Conservation (phyloP, 2,113 vertebrate species). For the Cyphomyrus discorhynchus region DNA sequence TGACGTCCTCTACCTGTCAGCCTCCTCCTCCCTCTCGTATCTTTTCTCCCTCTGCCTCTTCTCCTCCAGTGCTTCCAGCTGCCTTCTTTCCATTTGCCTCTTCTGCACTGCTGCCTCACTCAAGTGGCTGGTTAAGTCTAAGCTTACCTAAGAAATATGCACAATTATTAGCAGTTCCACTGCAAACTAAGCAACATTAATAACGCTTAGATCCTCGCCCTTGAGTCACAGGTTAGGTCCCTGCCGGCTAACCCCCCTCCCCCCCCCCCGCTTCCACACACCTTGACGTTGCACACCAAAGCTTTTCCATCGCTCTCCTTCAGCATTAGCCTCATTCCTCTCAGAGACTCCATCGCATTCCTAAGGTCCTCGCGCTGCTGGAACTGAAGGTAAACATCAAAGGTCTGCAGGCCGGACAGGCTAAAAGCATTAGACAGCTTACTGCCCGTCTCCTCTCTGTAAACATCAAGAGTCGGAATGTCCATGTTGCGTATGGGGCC, state of each 20-base stretch:
- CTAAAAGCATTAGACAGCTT: constrained; percentile 39
- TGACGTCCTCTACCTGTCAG: constrained; percentile 50
- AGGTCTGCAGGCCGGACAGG: constrained; percentile 49
- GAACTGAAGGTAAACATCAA: constrained; percentile 61
- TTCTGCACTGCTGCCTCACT: constrained; percentile 54
- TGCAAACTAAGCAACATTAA: not conserved
- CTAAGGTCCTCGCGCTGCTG: constrained; percentile 46
- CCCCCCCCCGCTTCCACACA: constrained; percentile 25
- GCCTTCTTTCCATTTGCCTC: constrained; percentile 56
- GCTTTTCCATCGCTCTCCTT: constrained; percentile 58
- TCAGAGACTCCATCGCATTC: constrained; percentile 52
- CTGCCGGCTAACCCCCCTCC: not conserved
- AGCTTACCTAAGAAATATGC: constrained; percentile 49
- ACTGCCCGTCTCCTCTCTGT: constrained; percentile 49
- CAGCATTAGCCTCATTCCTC: constrained; percentile 60
- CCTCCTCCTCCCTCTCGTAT: constrained; percentile 40
- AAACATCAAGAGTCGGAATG: constrained; percentile 60
- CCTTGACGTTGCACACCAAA: constrained; percentile 63
- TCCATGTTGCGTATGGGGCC: constrained; percentile 58
- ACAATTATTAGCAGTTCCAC: not conserved
- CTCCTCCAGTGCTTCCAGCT: constrained; percentile 61
- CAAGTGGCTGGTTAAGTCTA: constrained; percentile 57
- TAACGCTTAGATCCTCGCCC: not conserved
- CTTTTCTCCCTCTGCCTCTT: constrained; percentile 46
- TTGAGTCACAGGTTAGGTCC: too few species aligned